Conservation (phyloP, 2,797 vertebrate genomes). For the Chaetodon trifasciatus region DNA sequence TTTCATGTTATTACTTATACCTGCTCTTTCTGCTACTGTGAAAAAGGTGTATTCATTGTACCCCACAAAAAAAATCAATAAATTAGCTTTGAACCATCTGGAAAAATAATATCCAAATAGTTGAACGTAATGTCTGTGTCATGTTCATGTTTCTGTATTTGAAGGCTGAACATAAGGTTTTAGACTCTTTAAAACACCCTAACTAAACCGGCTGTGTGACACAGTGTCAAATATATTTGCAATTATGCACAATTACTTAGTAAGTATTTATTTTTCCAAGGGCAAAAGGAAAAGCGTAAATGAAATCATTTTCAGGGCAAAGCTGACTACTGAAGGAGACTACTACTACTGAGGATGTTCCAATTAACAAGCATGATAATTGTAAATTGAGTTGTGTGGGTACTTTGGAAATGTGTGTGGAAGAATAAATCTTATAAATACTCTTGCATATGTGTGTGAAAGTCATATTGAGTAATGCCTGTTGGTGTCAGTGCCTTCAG, state of each 20-base stretch:
- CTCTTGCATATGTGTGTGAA: background rate
- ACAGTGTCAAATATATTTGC: constrained; percentile 21
- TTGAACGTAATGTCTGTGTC: background rate
- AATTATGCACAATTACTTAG: constrained; percentile 24
- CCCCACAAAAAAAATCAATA: background rate
- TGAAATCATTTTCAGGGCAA: constrained; percentile 4
- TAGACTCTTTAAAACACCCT: background rate
- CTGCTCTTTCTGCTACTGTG: background rate
- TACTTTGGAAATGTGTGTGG: constrained; percentile 13
- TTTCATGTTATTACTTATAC: background rate
- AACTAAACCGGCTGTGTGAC: background rate
- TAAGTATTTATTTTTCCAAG: constrained; percentile 2
- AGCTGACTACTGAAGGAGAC: background rate
- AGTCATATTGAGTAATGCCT: constrained; percentile 16
- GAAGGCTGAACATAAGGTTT: background rate
- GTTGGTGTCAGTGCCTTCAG: background rate
- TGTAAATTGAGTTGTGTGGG: constrained; percentile 20
- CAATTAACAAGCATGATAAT: constrained; percentile 21
- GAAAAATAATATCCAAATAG: background rate
- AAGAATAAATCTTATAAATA: constrained; percentile 6
- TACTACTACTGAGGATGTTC: constrained; percentile 19
- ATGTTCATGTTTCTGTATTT: background rate
- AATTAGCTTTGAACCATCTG: background rate
- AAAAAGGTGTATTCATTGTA: background rate
- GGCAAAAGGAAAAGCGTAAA: constrained; percentile 25